A percentile compares a stretch with the other conserved stretches of the same genome.
Evolutionary conservation across 2,797 vertebrate genomes (phyloP).

Genomic region (Tolypeutes matacus): DNA sequence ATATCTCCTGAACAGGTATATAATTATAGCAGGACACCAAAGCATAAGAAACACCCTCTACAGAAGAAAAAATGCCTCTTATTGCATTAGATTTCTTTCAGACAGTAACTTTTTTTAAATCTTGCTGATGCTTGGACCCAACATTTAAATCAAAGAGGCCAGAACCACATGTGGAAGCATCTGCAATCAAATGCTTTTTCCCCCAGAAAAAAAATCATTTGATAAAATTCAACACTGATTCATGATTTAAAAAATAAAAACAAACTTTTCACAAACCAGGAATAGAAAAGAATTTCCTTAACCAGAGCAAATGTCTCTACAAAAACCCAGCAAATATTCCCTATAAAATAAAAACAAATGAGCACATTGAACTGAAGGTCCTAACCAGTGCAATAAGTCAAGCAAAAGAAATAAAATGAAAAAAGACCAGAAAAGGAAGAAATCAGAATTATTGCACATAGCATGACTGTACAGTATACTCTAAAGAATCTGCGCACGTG

Average conservation of each 20-base stretch:
- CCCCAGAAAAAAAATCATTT: neutral
- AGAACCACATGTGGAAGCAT: constrained; percentile 68
- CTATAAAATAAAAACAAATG: neutral
- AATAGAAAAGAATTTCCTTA: neutral
- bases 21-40: neutral
- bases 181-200: constrained; percentile 35
- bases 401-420: neutral
- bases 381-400: neutral
- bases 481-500: neutral
- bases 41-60: neutral
- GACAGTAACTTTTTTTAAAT: constrained; percentile 82
- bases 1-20: neutral
- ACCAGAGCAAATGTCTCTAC: neutral
- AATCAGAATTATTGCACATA: neutral
- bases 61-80: neutral
- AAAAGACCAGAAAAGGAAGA: neutral
- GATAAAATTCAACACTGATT: no score
- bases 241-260: neutral
- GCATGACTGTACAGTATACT: neutral
- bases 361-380: no score
- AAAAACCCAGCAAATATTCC: neutral
- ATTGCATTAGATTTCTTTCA: neutral
- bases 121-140: constrained; percentile 90
- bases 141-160: constrained; percentile 89
- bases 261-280: constrained; percentile 8